Conservation (phyloP, 2,797 vertebrate species). For the Pampus argenteus region DNA sequence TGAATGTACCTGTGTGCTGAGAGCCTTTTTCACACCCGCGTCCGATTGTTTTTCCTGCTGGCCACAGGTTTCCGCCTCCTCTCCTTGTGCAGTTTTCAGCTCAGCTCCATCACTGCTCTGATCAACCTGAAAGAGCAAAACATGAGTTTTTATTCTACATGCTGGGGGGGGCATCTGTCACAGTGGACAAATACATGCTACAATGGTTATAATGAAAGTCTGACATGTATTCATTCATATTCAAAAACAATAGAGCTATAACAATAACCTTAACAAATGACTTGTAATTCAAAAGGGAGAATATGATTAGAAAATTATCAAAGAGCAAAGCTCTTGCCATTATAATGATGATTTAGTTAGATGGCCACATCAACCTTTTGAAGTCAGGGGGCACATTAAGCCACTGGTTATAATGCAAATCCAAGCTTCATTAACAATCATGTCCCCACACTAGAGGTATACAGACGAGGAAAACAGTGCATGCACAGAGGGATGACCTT, state of each 20-base stretch:
- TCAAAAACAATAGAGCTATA: conserved; percentile 37
- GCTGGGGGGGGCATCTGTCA: conserved; percentile 12
- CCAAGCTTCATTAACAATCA: conserved; percentile 42
- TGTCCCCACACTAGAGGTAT: conserved; percentile 1
- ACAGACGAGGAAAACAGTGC: conserved; percentile 11
- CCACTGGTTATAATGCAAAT: conserved; percentile 71
- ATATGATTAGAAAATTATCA: conserved; percentile 69
- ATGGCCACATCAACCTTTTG: conserved; percentile 80
- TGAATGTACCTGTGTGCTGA: conserved; percentile 60
- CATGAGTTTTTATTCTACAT: not conserved
- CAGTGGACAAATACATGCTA: not conserved
- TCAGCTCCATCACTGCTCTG: conserved; percentile 44
- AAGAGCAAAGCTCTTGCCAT: conserved; percentile 63
- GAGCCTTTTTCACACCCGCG: conserved; percentile 33
- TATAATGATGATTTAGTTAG: conserved; percentile 68
- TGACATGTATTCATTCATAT: conserved; percentile 45
- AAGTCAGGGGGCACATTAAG: conserved; percentile 66
- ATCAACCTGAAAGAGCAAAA: conserved; percentile 65
- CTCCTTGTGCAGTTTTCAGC: conserved; percentile 20
- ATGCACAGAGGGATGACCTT: conserved; percentile 34
- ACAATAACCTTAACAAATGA: conserved; percentile 67
- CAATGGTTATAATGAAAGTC: conserved; percentile 2
- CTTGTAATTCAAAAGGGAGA: conserved; percentile 57
- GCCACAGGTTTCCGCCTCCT: conserved; percentile 35
- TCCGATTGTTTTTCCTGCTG: conserved; percentile 37